Evolutionary conservation across 2,797 vertebrate species (phyloP).

Genomic region (Xyrichtys novacula): DNA sequence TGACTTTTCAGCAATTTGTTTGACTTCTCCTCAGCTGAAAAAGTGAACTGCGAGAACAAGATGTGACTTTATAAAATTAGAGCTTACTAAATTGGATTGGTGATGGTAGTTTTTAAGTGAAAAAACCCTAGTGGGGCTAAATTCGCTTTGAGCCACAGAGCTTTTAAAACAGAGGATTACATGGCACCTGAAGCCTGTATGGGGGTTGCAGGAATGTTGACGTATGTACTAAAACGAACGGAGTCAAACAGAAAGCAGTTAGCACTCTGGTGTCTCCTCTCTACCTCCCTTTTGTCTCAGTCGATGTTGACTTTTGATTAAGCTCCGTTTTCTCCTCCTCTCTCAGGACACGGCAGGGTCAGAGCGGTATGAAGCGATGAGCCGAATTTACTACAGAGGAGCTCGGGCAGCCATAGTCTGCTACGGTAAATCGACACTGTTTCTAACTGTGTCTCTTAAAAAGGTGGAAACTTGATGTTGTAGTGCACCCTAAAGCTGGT

Average conservation of each 20-base stretch:
- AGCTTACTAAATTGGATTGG: too few species aligned
- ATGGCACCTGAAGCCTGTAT: neutral
- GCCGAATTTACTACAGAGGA: constrained; percentile 97
- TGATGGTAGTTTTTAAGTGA: too few species aligned
- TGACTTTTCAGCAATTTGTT: too few species aligned
- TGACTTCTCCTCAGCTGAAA: too few species aligned
- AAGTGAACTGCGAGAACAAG: too few species aligned
- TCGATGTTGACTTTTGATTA: neutral
- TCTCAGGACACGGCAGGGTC: constrained; percentile 96
- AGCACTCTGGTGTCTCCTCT: neutral
- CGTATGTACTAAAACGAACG: neutral
- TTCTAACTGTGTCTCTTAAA: neutral
- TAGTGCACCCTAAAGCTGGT: too few species aligned
- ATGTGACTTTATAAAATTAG: too few species aligned
- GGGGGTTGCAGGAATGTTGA: constrained; percentile 18
- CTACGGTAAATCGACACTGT: constrained; percentile 86
- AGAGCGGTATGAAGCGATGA: constrained; percentile 98
- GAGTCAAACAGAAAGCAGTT: constrained; percentile 1
- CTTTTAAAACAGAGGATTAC: neutral
- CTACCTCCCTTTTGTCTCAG: neutral
- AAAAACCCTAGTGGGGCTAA: too few species aligned
- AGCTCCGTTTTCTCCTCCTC: neutral
- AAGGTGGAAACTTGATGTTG: neutral
- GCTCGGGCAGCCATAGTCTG: constrained; percentile 95
- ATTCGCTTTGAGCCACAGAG: neutral